Evolutionary conservation across 2,888 invertebrate species (phyloP), one percentile per base, ranked within the genome.

Genomic region (Dolichomitus sp.): DNA sequence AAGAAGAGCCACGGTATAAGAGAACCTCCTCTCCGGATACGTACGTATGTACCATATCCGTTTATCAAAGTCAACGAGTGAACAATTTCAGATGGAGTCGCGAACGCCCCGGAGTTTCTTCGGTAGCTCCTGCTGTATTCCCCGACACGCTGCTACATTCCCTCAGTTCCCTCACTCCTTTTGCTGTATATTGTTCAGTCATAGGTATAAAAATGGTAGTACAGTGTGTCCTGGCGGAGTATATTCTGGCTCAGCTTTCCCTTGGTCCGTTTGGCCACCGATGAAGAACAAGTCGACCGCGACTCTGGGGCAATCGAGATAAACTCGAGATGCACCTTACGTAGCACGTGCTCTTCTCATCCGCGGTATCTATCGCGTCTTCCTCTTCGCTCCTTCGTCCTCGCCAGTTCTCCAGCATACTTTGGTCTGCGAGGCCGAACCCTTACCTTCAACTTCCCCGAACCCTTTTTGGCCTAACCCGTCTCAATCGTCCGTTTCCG

Each of bases 1-100:
- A 54, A 65, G 54, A 57, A 68, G 33, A 42, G 48, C 33, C 59
- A 50, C 33, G 40, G 50, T 61, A 61, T 50, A 27, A 61, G 57
- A 19, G 48, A 50, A 59, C 23, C 33, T 61, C 48, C 73, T 11
- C 27, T 69, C 45, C 50, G 50, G 23, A 50, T 59, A 30, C 50
- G 33, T 63, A 74, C 65, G 50, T 52, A 54, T 65, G 37, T 57
- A 70, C 61, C 54, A 42, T 70, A 83, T 83, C 80, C 87, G 84
- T 88, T 86, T 88, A 83, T 88, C 88, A 88, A 88, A 88, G 87
- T 88, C 87, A 84, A 82, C 86, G 84, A 73, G 70, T 81, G 85
- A 86, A 88, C 87, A 84, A 86, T 85, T 85, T 77, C 80, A 83
- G 85, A 88, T 88, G 83, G 85, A 88, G 86, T 88, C 88, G 88